phyloP scores from a whole-genome alignment of 2,113 vertebrate genomes.

The Tretioscincus oriximinensis region DNA sequence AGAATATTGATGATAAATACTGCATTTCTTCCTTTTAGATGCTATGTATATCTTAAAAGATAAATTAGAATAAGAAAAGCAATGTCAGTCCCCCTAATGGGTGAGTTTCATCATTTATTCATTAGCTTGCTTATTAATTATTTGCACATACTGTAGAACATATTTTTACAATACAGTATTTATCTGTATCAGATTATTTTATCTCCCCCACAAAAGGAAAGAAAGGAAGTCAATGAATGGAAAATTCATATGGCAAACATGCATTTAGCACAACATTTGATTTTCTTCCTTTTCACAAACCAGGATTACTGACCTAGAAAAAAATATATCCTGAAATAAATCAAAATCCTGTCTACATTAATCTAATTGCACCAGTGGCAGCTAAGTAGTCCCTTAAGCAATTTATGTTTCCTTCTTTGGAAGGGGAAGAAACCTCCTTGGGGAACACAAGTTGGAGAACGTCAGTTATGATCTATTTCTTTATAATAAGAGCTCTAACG shows the following conservation, averaged over 20 bases:
- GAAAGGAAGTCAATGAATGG: background rate
- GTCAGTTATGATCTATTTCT: constrained; percentile 53
- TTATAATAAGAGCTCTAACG: constrained; percentile 36
- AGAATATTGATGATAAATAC: background rate
- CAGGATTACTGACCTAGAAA: constrained; percentile 56
- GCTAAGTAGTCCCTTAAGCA: constrained; percentile 68
- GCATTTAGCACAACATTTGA: constrained; percentile 7
- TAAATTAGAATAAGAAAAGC: background rate
- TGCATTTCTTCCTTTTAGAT: background rate
- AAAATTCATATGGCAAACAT: constrained; percentile 17
- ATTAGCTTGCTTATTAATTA: background rate
- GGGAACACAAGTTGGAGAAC: constrained; percentile 52
- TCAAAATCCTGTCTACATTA: constrained; percentile 60
- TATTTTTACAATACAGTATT: background rate
- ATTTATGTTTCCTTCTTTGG: constrained; percentile 66
- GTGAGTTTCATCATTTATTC: constrained; percentile 13
- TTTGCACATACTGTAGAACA: constrained; percentile 8
- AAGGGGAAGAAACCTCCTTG: background rate
- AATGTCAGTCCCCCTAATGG: background rate
- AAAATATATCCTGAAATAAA: constrained; percentile 64
- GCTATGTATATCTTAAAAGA: background rate
- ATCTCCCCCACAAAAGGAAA: background rate
- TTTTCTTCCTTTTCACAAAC: constrained; percentile 55
- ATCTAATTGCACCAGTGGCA: constrained; percentile 62
- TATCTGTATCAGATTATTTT: background rate